Evolutionary conservation across 2,888 invertebrate genomes (phyloP), one percentile per base, ranked within the genome.

Genomic region (Camponotus fellah): DNA sequence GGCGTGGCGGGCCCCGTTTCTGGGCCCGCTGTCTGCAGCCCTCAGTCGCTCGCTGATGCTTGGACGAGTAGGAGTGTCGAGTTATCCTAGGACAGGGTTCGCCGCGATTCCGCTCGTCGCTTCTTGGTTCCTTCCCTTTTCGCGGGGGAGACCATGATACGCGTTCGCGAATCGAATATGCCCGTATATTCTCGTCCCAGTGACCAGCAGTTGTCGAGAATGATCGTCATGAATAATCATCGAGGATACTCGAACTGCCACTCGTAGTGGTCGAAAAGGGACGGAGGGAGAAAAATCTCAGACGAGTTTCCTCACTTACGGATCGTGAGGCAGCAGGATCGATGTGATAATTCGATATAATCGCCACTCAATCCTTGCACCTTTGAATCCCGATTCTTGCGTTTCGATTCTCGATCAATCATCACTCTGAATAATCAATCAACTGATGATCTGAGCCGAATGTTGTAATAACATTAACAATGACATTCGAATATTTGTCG

Each of bases 41-140:
- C 92, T 93, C 94, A 94, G 94, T 94, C 93, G 93, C 91, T 92
- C 93, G 93, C 92, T 92, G 94, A 91, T 92, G 92, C 92, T 92
- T 92, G 92, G 92, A 91, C 91, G 92, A 92, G 92, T 90, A 91
- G 90, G 93, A 92, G 89, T 92, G 88, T 85, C 86, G 82, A 83
- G 66, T 88, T 87, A 86, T 86, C 86, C 84, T 88, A 86, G 87
- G 85, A 83, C 85, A 90, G 88, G 87, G 80, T 79, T 85, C 64
- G 65, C 62, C 86, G 86, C 65, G 80, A 65, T 46, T 60, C 37
- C 34, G 71, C 21, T 17, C 6, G 46, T 62, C 49, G 8, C n/a
- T 53, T n/a, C n/a, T 49, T 49, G 26, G 26, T 49, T 32, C 14
- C 9, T 9, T 8, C 32, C 32, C 17, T n/a, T 32, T 43, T 71